Percentiles rank a stretch among this genome's conserved stretches.
These are phyloP conservation scores for Cottus gobio DNA, from an alignment of 2,113 vertebrate species.

Conservation along the genomic window DNA sequence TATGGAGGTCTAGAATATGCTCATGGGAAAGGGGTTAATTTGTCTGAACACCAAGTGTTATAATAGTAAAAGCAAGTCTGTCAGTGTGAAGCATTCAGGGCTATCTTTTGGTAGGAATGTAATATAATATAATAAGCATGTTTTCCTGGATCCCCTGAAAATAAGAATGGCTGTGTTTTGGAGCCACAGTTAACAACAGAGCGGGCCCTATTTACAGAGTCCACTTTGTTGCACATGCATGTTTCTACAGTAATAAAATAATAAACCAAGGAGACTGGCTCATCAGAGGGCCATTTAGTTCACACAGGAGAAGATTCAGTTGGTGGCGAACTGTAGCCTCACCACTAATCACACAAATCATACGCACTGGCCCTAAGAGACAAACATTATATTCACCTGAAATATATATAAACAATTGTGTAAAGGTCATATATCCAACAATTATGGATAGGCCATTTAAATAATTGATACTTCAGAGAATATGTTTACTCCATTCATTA, in stretches of 20 bases:
- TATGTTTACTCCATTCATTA: background rate
- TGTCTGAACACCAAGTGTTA: background rate
- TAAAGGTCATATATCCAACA: background rate
- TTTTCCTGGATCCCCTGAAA: background rate
- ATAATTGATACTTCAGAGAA: background rate
- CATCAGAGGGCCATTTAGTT: background rate
- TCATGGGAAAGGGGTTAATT: background rate
- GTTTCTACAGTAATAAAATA: background rate
- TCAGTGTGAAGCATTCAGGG: background rate
- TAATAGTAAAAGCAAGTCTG: background rate
- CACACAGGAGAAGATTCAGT: background rate
- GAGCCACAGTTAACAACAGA: no score
- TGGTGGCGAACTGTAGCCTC: background rate
- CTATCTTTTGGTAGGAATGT: background rate
- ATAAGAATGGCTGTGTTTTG: background rate
- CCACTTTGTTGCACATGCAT: background rate
- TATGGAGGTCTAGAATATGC: background rate
- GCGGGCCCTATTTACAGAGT: background rate
- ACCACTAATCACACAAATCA: background rate
- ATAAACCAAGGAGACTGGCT: background rate
- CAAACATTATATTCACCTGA: background rate
- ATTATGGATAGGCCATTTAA: background rate
- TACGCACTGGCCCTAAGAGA: background rate
- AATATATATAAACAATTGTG: background rate
- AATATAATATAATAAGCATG: background rate